Base-by-base conservation (phyloP, 2,888 invertebrate genomes). In the Drosophila dives region DNA sequence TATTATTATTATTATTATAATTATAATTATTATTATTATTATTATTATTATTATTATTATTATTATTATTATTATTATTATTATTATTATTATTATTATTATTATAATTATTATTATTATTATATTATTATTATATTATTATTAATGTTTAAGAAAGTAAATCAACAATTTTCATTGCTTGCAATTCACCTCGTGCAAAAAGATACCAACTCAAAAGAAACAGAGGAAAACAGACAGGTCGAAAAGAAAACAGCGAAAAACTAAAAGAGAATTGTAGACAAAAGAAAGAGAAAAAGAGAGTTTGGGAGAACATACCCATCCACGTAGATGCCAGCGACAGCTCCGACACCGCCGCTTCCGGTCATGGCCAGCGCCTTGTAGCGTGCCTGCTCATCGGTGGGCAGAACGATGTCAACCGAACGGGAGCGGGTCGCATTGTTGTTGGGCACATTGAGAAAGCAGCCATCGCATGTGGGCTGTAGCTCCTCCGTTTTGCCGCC, bases 381-480 rank as follows among this genome's bases (percentile, higher is more conserved):
- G 77, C 97, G 94, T 34, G 97, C 96, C 93, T 97, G 97, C 88
- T 96, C 96, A 72, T 96, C 96, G 12, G 97, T 97, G 34, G 97
- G 97, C 80, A 98, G 93, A 56, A 97, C 97, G 89, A 97, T 97
- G 93, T 97, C 97, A 72, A 97, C 97, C 54, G 97, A 97, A 73
- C 97, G 95, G 40, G 97, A 97, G 55, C 97, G 94, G 38, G 96
- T 94, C 54, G 94, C 94, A 75, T 95, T 95, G 69, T 95, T 94
- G 59, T 95, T 95, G 7, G 97, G 97, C 67, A 97, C 97, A 66
- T 95, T 95, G 56, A 94, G 94, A 69, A 94, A 94, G 51, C 93
- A 92, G 71, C 94, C 94, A 63, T 94, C 94, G 33, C 94, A 94
- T 62, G 95, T 95, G 85, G 95, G 95, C 81, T 94, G 94, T 77